These are phyloP conservation scores for Montipora capricornis DNA, from an alignment of 64 coral and sea anemone genomes.

Conservation along the genomic window DNA sequence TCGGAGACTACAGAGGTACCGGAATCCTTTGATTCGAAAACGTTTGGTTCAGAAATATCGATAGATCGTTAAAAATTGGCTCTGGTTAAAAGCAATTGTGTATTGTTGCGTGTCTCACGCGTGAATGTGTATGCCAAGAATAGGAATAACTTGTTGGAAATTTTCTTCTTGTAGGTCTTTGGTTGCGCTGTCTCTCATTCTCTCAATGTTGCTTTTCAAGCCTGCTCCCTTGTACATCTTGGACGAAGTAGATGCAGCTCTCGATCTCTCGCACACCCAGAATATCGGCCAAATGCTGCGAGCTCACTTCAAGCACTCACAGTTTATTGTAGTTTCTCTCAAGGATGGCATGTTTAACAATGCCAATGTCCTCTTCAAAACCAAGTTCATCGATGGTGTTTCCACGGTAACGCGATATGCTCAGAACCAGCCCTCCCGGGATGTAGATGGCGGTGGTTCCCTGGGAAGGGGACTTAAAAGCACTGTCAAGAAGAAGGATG, in stretches of 20 bases:
- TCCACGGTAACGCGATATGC: constrained; percentile 96
- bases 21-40: too few relatives aligned
- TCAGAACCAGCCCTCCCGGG: constrained; percentile 82
- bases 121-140: too few relatives aligned
- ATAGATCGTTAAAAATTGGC: too few relatives aligned
- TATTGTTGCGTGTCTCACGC: too few relatives aligned
- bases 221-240: constrained; percentile 98
- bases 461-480: constrained; percentile 58
- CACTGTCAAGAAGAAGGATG: constrained; percentile 73
- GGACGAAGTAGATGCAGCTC: constrained; percentile 95
- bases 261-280: constrained; percentile 96
- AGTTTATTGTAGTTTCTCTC: constrained; percentile 98
- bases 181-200: constrained; percentile 93
- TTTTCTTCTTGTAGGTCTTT: constrained; percentile 64
- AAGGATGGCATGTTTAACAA: constrained; percentile 99
- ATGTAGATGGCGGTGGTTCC: constrained; percentile 26
- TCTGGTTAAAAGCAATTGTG: too few relatives aligned
- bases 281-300: constrained; percentile 97
- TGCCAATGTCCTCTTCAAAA: constrained; percentile 98
- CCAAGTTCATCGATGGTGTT: constrained; percentile 97
- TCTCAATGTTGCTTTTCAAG: constrained; percentile 95
- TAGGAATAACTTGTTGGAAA: too few relatives aligned
- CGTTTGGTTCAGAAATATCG: too few relatives aligned
- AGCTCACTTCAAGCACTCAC: constrained; percentile 96
- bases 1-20: too few relatives aligned